Percentiles rank a stretch among this genome's conserved stretches.
Evolutionary conservation across 2,888 invertebrate genomes (phyloP).

Genomic region (Eupeodes luniger): DNA sequence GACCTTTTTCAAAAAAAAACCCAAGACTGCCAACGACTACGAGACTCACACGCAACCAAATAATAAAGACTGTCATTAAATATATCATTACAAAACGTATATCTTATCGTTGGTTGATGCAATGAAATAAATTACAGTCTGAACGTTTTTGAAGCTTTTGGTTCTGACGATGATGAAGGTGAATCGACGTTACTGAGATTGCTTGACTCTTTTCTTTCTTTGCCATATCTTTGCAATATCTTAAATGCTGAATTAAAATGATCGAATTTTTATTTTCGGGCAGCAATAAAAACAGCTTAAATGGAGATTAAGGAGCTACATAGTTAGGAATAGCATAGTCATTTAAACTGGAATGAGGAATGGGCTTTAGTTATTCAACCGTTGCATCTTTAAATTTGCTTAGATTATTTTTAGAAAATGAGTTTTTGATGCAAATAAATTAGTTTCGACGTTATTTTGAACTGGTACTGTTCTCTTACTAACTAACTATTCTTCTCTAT

Average conservation of each 20-base stretch:
- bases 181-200: not conserved
- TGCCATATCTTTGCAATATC: not conserved
- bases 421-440: no score
- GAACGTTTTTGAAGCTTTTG: conserved; percentile 12
- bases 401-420: no score
- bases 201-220: not conserved
- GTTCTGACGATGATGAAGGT: not conserved
- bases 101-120: conserved; percentile 6
- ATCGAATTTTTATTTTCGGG: not conserved
- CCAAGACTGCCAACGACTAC: not conserved
- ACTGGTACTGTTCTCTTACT: no score
- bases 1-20: not conserved
- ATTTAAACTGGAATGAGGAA: not conserved
- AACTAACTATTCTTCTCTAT: no score
- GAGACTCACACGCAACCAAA: no score
- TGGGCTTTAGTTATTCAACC: no score
- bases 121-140: not conserved
- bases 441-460: no score
- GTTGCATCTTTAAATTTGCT: no score
- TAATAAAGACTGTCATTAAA: conserved; percentile 18
- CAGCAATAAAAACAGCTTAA: conserved; percentile 10
- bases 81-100: not conserved
- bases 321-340: not conserved
- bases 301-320: not conserved
- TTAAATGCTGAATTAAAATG: not conserved